phyloP scores from a whole-genome alignment of 92 coral and sea anemone species.

The Palythoa grandis region DNA sequence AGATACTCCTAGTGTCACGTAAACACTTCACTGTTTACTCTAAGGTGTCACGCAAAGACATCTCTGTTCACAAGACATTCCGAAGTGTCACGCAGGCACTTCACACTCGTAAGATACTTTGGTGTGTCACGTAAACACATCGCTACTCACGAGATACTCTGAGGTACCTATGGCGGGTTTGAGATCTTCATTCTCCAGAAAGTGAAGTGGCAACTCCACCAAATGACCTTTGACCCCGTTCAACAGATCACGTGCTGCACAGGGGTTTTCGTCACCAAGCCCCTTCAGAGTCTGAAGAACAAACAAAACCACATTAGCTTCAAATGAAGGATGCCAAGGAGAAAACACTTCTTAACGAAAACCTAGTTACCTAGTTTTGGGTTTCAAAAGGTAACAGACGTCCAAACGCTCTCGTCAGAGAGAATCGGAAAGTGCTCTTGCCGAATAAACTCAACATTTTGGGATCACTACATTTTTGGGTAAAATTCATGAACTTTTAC shows the following conservation, averaged over 20 bases:
- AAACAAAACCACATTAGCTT: background rate
- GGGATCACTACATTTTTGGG: too few species aligned
- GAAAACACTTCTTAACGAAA: too few species aligned
- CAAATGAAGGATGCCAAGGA: too few species aligned
- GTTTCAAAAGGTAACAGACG: too few species aligned
- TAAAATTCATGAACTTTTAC: too few species aligned
- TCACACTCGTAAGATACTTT: background rate
- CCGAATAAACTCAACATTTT: too few species aligned
- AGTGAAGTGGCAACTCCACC: constrained; percentile 81
- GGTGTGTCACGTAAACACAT: constrained; percentile 75
- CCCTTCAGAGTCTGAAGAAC: constrained; percentile 50
- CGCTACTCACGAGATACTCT: constrained; percentile 73
- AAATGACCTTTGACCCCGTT: constrained; percentile 86
- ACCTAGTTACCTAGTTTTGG: too few species aligned
- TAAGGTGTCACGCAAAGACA: background rate
- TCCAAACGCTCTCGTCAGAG: too few species aligned
- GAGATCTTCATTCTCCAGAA: constrained; percentile 83
- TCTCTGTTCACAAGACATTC: background rate
- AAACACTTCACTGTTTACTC: background rate
- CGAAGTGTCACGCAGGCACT: background rate
- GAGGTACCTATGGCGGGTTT: constrained; percentile 89
- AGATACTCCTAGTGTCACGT: too few species aligned
- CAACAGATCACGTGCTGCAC: constrained; percentile 68
- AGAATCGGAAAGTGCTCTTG: too few species aligned
- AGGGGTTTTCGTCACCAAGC: constrained; percentile 52